phyloP scores from a whole-genome alignment of 2,113 vertebrate species.

The Dasyornis broadbenti region DNA sequence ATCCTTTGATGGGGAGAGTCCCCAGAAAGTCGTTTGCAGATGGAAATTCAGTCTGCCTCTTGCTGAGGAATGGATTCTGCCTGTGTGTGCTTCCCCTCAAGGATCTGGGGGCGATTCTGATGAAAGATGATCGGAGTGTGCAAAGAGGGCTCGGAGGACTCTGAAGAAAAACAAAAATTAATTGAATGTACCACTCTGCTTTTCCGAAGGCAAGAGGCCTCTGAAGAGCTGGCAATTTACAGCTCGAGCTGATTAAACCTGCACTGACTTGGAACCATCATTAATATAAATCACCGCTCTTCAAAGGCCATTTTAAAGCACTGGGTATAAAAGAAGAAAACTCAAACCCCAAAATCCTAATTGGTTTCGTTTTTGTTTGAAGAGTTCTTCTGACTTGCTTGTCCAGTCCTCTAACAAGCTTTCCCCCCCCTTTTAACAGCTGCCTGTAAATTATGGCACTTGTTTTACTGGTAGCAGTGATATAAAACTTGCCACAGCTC shows the following conservation, averaged over 20 bases:
- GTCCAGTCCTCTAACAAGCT: conserved; percentile 22
- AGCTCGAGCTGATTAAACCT: conserved; percentile 23
- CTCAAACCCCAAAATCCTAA: not conserved
- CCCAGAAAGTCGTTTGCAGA: not conserved
- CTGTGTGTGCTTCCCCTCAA: not conserved
- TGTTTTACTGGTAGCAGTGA: conserved; percentile 16
- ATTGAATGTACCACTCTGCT: not conserved
- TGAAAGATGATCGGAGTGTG: not conserved
- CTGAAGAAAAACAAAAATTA: not conserved
- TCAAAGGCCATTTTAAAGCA: conserved; percentile 16
- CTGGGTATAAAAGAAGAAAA: not conserved
- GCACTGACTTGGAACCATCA: not conserved
- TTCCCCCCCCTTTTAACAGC: conserved; percentile 22
- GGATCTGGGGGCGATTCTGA: not conserved
- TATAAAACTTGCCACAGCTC: not conserved
- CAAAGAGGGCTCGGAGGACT: not conserved
- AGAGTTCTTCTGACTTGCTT: conserved; percentile 26
- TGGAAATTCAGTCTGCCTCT: not conserved
- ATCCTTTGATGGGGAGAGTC: not conserved
- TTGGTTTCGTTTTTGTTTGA: conserved; percentile 41
- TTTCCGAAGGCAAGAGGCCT: not conserved
- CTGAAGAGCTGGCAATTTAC: not conserved
- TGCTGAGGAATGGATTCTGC: not conserved
- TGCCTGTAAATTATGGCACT: conserved; percentile 41
- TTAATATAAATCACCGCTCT: conserved; percentile 7